Base-by-base conservation (phyloP, 2,113 vertebrate species). In the Gymnorhina tibicen region DNA sequence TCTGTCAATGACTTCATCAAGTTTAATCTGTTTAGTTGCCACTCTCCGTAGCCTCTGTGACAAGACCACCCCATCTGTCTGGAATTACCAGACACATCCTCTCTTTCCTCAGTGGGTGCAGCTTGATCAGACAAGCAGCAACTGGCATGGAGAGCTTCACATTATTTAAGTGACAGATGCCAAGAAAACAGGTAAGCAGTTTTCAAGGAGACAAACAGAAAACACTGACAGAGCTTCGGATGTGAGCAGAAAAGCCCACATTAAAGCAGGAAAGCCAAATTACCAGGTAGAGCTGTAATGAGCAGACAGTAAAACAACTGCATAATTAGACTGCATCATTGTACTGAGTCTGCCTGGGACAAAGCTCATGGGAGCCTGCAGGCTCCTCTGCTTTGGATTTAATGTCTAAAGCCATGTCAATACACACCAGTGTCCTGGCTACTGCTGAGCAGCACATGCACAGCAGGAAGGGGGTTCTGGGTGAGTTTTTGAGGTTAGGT, bases 1-100 rank as follows among this genome's bases (percentile, higher is more conserved):
- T 78, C 94, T 95, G 80, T 92, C 93, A 89, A 78, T 58, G 69
- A 91, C 87, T 95, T 94, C 85, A 95, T 96, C 74, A 75, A 84
- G 73, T 94, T 84, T 93, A 96, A 96, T 92, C 67, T 87, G n/a
- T 92, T 94, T 80, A 82, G 81, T 81, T 96, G 90, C 53, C 72
- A 42, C 44, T 87, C 53, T 92, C 79, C 3, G 3, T 42, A 87
- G 46, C 85, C 74, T 86, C 74, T 85, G 60, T 91, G 77, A 83
- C 74, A 94, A 95, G 56, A 97, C 68, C 79, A 85, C 49, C 87
- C 92, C 85, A 91, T 93, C 96, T 93, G 85, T 87, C 59, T 49
- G 76, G 69, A 93, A 89, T 91, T 92, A 84, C 30, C 59, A 90
- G 59, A 81, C 78, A 87, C 53, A 72, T 91, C 53, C 62, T 83